Evolutionary conservation across 2,797 vertebrate genomes (phyloP).

Genomic region (Clarias platycephalus): DNA sequence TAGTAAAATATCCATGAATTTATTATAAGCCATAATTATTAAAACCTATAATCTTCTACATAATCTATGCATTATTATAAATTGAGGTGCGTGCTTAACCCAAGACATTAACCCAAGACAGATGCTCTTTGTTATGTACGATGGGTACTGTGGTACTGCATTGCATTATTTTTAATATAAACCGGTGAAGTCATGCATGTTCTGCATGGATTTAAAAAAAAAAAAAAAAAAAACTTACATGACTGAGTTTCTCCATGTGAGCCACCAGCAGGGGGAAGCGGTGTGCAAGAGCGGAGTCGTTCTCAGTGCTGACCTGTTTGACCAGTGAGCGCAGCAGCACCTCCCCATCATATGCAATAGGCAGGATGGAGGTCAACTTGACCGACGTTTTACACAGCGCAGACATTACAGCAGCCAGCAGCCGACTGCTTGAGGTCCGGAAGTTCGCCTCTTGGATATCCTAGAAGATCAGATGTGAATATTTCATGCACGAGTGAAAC

Average conservation of each 20-base stretch:
- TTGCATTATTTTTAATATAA: neutral
- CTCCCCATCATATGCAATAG: slow-evolving; percentile 95
- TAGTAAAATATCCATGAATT: neutral
- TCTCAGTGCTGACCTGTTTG: slow-evolving; percentile 98
- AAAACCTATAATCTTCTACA: neutral
- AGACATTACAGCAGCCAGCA: slow-evolving; percentile 97
- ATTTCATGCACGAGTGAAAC: slow-evolving; percentile 11
- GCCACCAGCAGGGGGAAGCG: slow-evolving; percentile 95
- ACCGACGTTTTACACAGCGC: slow-evolving; percentile 96
- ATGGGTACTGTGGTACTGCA: neutral
- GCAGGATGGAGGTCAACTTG: slow-evolving; percentile 94
- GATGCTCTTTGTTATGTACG: no score
- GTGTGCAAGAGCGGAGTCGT: slow-evolving; percentile 93
- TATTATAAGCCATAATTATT: neutral
- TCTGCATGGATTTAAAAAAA: neutral
- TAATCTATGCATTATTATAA: neutral
- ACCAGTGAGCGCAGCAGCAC: slow-evolving; percentile 91
- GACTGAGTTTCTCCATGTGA: slow-evolving; percentile 98
- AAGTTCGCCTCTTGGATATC: slow-evolving; percentile 98
- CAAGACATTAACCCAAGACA: neutral
- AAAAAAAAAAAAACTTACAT: slow-evolving; percentile 72
- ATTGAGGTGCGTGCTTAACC: neutral
- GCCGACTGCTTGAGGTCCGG: slow-evolving; percentile 93
- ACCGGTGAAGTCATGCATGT: neutral
- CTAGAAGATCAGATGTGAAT: slow-evolving; percentile 63